Base-by-base conservation (phyloP, 2,888 invertebrate species). In the Eristalis tenax region DNA sequence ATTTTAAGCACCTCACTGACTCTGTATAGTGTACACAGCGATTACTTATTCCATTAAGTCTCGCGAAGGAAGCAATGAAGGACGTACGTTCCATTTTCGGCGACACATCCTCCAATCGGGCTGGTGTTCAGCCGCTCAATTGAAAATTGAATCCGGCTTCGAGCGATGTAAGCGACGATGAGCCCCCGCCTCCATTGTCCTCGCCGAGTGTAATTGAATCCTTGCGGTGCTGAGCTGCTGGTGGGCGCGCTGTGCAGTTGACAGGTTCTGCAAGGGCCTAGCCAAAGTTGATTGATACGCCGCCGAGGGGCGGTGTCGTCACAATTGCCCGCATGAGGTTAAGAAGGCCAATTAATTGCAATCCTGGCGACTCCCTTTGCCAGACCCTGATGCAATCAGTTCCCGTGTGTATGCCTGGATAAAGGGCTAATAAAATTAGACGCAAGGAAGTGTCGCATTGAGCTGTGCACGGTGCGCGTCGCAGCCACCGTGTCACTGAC, bases 31-130 rank as follows among this genome's bases (percentile, higher is more conserved):
- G 71, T 73, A 68, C 71, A 74, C 77, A 77, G 22, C 83, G 83
- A 86, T 86, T 86, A 83, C 83, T 86, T 86, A 86, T 86, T 86
- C 86, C 86, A 86, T 86, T 86, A 86, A 86, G 86, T 64, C 83
- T 71, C 79, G 78, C 69, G 73, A 65, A 63, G 59, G 64, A 70
- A 70, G 68, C 22, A 22, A 22, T 28, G 65, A 38, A 82, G 69
- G 78, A 63, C 50, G 82, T 65, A 78, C 69, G 78, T 83, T 74
- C 26, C 81, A 40, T 50, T 82, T 73, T 69, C 57, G 70, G 70
- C 66, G 28, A 61, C 69, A 74, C 75, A 78, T 66, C 66, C 56
- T 50, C n/a, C 73, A 73, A 71, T 85, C 50, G 75, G 71, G 66
- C 66, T 79, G 69, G 35, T 2, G 35, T 73, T 73, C 63, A 50